Base-by-base conservation (phyloP, 1,140 invertebrate genomes). In the Drosophila sturtevanti region DNA sequence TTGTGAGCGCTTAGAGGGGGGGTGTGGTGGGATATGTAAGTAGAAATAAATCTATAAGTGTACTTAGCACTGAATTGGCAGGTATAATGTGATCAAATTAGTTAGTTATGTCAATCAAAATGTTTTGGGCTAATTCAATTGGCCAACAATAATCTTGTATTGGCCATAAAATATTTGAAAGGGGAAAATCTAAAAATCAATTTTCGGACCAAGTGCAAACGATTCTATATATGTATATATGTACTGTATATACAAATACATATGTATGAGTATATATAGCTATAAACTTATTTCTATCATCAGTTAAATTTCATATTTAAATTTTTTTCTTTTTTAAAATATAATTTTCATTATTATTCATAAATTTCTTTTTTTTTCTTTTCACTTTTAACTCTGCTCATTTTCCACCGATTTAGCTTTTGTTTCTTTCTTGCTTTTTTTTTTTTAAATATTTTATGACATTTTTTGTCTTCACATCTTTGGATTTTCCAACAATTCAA, bases 71-170 rank as follows among this genome's bases (percentile, higher is more conserved):
- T 31, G 5, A 31, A 31, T 48, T 21, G 41, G 9, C 41, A 48
- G 41, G 41, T 48, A 48, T 48, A 48, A 48, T 48, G 16, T 48
- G 41, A 48, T 16, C 16, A 48, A 48, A 48, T 48, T 48, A 48
- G 41, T 48, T 48, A 48, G 41, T 48, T 48, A 48, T 48, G 41
- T 48, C 41, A 48, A 48, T 48, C 41, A 48, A 48, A 48, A 48
- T 48, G 41, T 44, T 48, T 31, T 48, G 16, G 16, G 41, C 41
- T 48, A 48, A 48, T 48, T 48, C 41, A 48, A 48, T 48, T 48
- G 41, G 41, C 16, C 16, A 48, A 48, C 18, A 12, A 44, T 16
- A 44, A 16, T 1, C 14, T 9, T 44, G 18, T 48, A 21, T 48
- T 48, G 41, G 16, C n/a, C 41, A 48, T 48, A 11, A 48, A 48